Base-by-base conservation (phyloP, 2,113 vertebrate species). In the Platichthys stellatus region DNA sequence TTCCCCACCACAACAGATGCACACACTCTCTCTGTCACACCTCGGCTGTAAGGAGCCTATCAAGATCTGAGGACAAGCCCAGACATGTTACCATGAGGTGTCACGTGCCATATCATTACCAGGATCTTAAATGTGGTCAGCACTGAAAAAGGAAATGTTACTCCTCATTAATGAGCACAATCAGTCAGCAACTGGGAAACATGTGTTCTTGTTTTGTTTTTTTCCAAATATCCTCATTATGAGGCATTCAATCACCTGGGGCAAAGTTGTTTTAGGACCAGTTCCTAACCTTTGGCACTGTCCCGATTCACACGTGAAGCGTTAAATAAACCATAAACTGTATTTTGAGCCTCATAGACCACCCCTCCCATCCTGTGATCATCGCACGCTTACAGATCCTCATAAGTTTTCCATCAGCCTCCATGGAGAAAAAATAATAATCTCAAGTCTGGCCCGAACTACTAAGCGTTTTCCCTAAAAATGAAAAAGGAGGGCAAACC, bases 401-500 rank as follows among this genome's bases (percentile, higher is more conserved):
- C 72, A 56, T 47, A 73, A 70, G 63, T 84, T 90, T 90, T 82
- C 87, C 82, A 74, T 85, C 78, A 73, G 75, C 63, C 61, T 74
- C 62, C 68, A 63, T 65, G 63, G 64, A 72, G 71, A 72, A 58
- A n/a, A 3, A 69, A 73, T 54, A 67, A 62, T 59, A 63, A 85
- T 35, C 11, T 60, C 9, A n/a, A 73, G 51, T 56, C 66, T 78
- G 76, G 83, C 69, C 65, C 38, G 69, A 61, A 54, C 5, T 66
- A 76, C 72, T 76, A 79, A 88, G 80, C 80, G 69, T 81, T 88
- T 90, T 72, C 76, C 40, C 88, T 80, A 73, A 86, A 86, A 83
- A 84, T 63, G 20, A 75, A 88, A 90, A 90, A 84, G 54, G 68
- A 86, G 82, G 76, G 78, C 87, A 86, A 84, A 90, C 92, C 92